Base-by-base conservation (phyloP, 2,797 vertebrate species). In the Amazona finschi region DNA sequence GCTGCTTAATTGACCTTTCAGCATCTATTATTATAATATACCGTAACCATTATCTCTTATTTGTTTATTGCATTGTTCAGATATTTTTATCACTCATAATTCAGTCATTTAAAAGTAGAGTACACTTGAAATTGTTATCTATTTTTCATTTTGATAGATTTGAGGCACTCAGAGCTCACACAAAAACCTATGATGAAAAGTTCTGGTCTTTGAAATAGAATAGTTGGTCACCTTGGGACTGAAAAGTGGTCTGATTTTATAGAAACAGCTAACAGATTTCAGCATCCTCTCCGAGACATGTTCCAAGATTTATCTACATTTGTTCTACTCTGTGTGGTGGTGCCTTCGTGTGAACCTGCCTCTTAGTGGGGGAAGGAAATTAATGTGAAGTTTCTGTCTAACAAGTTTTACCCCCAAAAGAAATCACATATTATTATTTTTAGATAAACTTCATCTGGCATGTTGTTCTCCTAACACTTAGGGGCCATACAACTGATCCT, bases 1-100 rank as follows among this genome's bases (percentile, higher is more conserved):
- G n/a, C n/a, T 36, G 88, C 49, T 94, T 93, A 94, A 95, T 87
- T 96, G 82, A 78, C 79, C 71, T 74, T 87, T 91, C 57, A 72
- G n/a, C 44, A 69, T 62, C 38, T 80, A 92, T 81, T 89, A 61
- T 46, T 85, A 36, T 91, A 73, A 69, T 88, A 44, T 49, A 53
- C 44, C 47, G 30, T 89, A 94, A 71, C 53, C 14, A 21, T 94
- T 58, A 71, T 78, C 75, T 25, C 41, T 93, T 86, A 58, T 89
- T 95, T 89, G 86, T 90, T 92, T 92, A 82, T 88, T 88, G 21
- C 39, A 71, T 4, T 43, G 20, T 62, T 18, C 28, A 88, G 52
- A 84, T 90, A 89, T 67, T 92, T 93, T 94, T 82, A 82, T 85
- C 31, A 30, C 36, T 86, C 33, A 52, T 50, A 86, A 88, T 85